Conservation (phyloP, 2,113 vertebrate genomes). For the Tychaedon coryphoeus region DNA sequence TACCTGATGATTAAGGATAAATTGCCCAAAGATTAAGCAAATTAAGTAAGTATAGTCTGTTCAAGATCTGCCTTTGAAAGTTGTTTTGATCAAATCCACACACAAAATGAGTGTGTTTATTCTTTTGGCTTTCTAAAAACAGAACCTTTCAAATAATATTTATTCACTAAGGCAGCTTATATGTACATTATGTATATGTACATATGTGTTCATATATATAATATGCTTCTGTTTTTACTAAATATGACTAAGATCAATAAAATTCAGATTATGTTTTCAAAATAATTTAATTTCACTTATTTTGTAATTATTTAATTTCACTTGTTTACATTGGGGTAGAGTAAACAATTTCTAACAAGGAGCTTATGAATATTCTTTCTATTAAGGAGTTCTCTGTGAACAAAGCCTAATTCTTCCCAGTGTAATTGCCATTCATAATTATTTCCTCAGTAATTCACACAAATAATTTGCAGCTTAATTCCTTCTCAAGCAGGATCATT, state of each 20-base stretch:
- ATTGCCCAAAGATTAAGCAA: background rate
- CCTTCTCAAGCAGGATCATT: background rate
- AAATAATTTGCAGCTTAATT: constrained; percentile 15
- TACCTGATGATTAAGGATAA: background rate
- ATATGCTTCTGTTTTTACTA: background rate
- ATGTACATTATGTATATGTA: background rate
- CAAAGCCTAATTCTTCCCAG: background rate
- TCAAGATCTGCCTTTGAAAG: background rate
- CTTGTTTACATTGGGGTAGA: background rate
- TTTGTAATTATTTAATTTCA: background rate
- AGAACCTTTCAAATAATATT: background rate
- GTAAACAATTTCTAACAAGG: background rate
- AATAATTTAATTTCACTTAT: background rate
- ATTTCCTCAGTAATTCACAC: constrained; percentile 12
- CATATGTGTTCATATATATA: background rate
- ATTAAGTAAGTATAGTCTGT: background rate
- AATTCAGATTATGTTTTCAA: background rate
- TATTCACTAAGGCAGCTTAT: background rate
- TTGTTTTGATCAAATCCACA: background rate
- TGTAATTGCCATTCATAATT: background rate
- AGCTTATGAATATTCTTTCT: background rate
- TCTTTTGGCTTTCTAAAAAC: background rate
- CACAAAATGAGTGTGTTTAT: background rate
- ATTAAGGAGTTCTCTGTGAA: background rate
- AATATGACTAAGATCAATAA: background rate